phyloP scores from a whole-genome alignment of 1,140 invertebrate genomes.

The Rhyacophila brunnea region DNA sequence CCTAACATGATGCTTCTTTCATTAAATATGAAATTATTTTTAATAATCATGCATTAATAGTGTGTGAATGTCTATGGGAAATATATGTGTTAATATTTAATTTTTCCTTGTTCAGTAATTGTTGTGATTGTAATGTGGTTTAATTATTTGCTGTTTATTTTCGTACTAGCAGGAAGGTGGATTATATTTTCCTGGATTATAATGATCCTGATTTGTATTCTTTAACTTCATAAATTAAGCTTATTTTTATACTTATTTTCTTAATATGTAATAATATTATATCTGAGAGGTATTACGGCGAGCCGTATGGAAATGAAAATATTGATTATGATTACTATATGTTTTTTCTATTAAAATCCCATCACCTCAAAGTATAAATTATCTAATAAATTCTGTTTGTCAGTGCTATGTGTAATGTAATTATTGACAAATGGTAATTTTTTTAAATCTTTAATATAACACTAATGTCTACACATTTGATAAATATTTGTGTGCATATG shows the following conservation, averaged over 20 bases:
- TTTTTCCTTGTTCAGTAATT: conserved; percentile 17
- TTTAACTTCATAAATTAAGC: background rate
- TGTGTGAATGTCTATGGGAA: background rate
- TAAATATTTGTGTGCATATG: background rate
- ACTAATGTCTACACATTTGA: conserved; percentile 4
- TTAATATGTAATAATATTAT: background rate
- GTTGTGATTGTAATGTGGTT: conserved; percentile 22
- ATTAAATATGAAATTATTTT: too few species aligned
- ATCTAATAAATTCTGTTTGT: too few species aligned
- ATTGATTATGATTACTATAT: too few species aligned
- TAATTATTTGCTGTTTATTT: conserved; percentile 18
- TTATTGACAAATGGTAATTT: background rate
- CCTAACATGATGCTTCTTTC: too few species aligned
- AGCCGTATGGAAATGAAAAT: background rate
- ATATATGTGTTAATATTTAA: conserved; percentile 14
- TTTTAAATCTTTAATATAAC: background rate
- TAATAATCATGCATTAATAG: too few species aligned
- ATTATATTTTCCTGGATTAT: conserved; percentile 3
- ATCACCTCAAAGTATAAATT: too few species aligned
- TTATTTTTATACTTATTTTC: conserved; percentile 2
- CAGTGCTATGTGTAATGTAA: too few species aligned
- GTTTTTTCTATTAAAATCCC: too few species aligned
- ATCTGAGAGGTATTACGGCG: conserved; percentile 1
- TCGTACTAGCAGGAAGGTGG: conserved; percentile 12
- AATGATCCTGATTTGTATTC: background rate